Evolutionary conservation across 2,888 invertebrate genomes (phyloP), one percentile per base, ranked within the genome.

Genomic region (Hymenopus coronatus): DNA sequence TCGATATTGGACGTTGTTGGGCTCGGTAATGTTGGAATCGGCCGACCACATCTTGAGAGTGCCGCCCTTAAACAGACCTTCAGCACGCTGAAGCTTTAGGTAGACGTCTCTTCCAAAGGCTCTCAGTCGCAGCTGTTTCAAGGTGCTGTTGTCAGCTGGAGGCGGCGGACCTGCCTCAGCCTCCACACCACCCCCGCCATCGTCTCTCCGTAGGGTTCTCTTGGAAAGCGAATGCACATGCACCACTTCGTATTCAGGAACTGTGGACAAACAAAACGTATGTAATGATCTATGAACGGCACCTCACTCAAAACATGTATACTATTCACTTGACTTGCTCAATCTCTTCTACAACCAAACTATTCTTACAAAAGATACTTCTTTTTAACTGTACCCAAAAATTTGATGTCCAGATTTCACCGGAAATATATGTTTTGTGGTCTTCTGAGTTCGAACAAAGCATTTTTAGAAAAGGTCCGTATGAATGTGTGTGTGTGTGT

Each of bases 211-310:
- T 94, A 91, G 87, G 90, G 91, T 40, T 86, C 92, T 92, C 91
- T 95, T 91, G 89, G 91, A 91, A 91, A 92, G 92, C 90, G 92
- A 91, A 93, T 97, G 97, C 91, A 98, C 94, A 91, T 96, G 96
- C 88, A 98, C 96, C 91, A 98, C 94, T 94, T 98, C 97, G 93
- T 98, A 98, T 91, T 96, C 95, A 90, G 98, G 98, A 92, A 98
- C 96, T 96, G 92, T 9, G 92, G 92, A 88, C n/a, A 70, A 70
- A 70, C 12, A 40, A 40, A 40, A 40, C 12, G 1, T 40, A 9
- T 40, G 40, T 40, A 40, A 40, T 40, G 2, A 40, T 12, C 12
- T 12, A 40, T 40, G 12, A 40, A 40, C 1, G 9, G 1, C 40
- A 40, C 12, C 40, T n/a, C n/a, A n/a, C n/a, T n/a, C n/a, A n/a